A percentile compares a stretch with the other conserved stretches of the same genome.
Evolutionary conservation across 2,888 invertebrate genomes (phyloP).

Genomic region (Chydorus sphaericus): DNA sequence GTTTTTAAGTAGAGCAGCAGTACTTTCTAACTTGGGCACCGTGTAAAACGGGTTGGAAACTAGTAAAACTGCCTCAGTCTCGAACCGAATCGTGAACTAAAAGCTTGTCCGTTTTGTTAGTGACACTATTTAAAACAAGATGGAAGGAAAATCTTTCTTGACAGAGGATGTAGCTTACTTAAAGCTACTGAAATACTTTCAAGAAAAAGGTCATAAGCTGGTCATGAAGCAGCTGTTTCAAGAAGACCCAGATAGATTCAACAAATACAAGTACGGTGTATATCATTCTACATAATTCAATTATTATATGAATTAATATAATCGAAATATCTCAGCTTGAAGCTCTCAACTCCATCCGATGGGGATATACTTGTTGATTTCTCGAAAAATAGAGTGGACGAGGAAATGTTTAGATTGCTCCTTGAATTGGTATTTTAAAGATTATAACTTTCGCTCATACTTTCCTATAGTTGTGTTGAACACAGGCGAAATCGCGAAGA

Average conservation of each 20-base stretch:
- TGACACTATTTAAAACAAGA: no score
- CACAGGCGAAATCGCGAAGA: conserved; percentile 55
- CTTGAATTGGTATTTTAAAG: conserved; percentile 52
- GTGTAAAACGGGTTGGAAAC: no score
- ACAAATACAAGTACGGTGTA: conserved; percentile 83
- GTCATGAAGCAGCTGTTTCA: conserved; percentile 71
- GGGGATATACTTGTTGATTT: conserved; percentile 88
- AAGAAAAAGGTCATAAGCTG: conserved; percentile 52
- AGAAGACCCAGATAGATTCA: conserved; percentile 63
- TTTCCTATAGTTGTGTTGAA: no score
- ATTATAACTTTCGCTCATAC: conserved; percentile 20
- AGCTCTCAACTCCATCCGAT: conserved; percentile 61
- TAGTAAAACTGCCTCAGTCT: no score
- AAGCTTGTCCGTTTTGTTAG: no score
- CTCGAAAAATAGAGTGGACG: conserved; percentile 86
- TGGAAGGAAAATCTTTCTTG: conserved; percentile 27
- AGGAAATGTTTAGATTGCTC: conserved; percentile 55
- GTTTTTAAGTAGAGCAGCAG: no score
- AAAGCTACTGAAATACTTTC: conserved; percentile 58
- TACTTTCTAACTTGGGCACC: no score
- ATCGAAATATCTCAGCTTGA: conserved; percentile 53
- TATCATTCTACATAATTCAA: background rate
- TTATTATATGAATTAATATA: background rate
- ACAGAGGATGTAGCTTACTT: conserved; percentile 53
- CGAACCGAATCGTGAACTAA: no score